These are phyloP conservation scores for Hylomyscus alleni DNA, from an alignment of 2,797 vertebrate species.

Conservation along the genomic window DNA sequence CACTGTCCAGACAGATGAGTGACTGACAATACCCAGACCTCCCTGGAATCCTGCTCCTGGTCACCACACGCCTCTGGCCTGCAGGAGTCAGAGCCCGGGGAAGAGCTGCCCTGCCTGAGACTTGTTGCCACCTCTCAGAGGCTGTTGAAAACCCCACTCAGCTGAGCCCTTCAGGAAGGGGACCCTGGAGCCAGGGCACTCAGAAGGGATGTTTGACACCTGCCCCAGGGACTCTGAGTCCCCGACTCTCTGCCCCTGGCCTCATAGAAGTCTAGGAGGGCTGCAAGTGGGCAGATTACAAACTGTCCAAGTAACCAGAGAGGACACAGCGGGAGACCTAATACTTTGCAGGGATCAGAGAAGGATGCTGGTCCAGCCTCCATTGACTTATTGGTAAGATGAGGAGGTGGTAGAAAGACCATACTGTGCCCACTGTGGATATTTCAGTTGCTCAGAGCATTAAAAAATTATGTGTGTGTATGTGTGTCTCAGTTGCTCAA, in stretches of 20 bases:
- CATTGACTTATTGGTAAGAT: neutral
- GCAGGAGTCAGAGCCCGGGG: constrained; percentile 73
- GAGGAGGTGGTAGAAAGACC: neutral
- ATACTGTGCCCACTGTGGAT: fast-evolving
- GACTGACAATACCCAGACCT: constrained; percentile 91
- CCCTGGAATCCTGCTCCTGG: constrained; percentile 88
- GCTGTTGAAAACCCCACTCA: constrained; percentile 89
- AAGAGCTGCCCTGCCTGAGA: constrained; percentile 84
- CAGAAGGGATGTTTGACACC: constrained; percentile 83
- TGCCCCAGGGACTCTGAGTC: constrained; percentile 61
- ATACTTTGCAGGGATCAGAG: neutral
- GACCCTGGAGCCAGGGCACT: constrained; percentile 89
- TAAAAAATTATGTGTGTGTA: neutral
- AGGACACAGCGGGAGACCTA: neutral
- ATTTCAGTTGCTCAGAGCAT: neutral
- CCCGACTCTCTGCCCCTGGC: constrained; percentile 27
- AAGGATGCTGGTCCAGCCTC: neutral
- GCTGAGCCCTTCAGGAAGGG: constrained; percentile 83
- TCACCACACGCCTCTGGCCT: constrained; percentile 62
- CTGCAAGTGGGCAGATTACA: constrained; percentile 81
- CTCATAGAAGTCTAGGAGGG: constrained; percentile 80
- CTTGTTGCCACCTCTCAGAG: constrained; percentile 88
- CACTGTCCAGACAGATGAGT: constrained; percentile 82
- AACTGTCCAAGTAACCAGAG: constrained; percentile 82
- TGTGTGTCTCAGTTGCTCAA: neutral